Evolutionary conservation across 2,797 vertebrate species (phyloP), one percentile per base, ranked within the genome.

Genomic region (Lagodon rhomboides): DNA sequence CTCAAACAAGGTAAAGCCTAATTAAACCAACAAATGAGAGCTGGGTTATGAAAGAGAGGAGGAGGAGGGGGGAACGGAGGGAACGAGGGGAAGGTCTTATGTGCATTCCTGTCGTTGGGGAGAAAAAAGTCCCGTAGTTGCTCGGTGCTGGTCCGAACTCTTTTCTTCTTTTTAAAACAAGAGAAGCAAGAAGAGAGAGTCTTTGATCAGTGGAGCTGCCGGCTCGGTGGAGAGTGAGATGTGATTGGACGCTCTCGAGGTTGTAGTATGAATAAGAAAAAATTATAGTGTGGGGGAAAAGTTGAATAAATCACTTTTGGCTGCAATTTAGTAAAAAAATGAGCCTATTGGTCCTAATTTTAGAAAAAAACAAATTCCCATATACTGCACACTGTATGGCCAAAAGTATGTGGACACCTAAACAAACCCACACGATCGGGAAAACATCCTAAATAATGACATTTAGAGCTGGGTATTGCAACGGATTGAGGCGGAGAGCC

Each of bases 1-100:
- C 83, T 88, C 73, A 61, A 87, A 91, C 90, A 90, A 84, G 66
- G 59, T 49, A 43, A 83, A 89, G 56, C 74, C 82, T 71, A 77
- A 90, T 89, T 82, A 87, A 80, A 81, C 64, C 71, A 73, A 71
- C 73, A 82, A 85, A 79, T 67, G 47, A 76, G 77, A 73, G 66
- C 64, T 12, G 25, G 59, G 78, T 90, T 85, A 84, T 86, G 77
- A 83, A 91, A 89, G 78, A 38, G 77, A 25, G 61, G 0, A 2
- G 61, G 0, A 1, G 41, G n/a, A 20, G 50, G 7, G 30, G 62
- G 9, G 34, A 8, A 38, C 1, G 12, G 73, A 59, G 70, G 22
- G 61, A 46, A 2, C 38, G 25, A 59, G 30, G 58, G 79, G 62
- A 58, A 62, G 80, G 75, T 70, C 73, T 88, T 75, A 74, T 59